Evolutionary conservation across 2,888 invertebrate genomes (phyloP), one percentile per base, ranked within the genome.

Genomic region (Sesamia inferens): DNA sequence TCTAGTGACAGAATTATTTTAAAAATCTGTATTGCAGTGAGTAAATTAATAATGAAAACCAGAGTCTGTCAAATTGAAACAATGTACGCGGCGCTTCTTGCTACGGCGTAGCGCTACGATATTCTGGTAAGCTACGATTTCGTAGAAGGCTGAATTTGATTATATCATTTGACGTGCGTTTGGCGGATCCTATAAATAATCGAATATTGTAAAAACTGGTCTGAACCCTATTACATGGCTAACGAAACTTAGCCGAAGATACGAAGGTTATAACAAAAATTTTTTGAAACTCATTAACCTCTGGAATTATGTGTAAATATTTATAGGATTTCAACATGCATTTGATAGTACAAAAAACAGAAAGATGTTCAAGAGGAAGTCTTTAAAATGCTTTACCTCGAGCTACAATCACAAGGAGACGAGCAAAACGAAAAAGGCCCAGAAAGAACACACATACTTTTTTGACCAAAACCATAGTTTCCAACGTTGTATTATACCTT

Each of bases 111-210:
- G 59, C 19, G 39, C 51, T 31, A 39, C 13, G 39, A 19, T 79
- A 58, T 61, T 80, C 74, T 75, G 61, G 59, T 13, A 22, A 55
- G 74, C 61, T 55, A 42, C 75, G 39, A 80, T 74, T 74, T 19
- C n/a, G 19, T 79, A 61, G 80, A 75, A 75, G 74, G 74, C 39
- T 79, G 42, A 3, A 24, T 47, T 74, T n/a, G 47, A 74, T 75
- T 80, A 39, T 54, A 80, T 42, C 79, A 24, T n/a, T 6, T 44
- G 31, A 71, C 31, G 5, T 59, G 8, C 16, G 44, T 59, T 54
- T 44, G 19, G 11, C 24, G 39, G 22, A 73, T 11, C 16, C 16
- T 42, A 54, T 39, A 39, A 39, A 79, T 39, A 59, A 24, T 13
- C n/a, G 3, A 70, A 31, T 54, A 5, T 16, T 39, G 31, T 47